These are phyloP conservation scores for Nebria ingens DNA, from an alignment of 1,140 invertebrate genomes.

Conservation along the genomic window DNA sequence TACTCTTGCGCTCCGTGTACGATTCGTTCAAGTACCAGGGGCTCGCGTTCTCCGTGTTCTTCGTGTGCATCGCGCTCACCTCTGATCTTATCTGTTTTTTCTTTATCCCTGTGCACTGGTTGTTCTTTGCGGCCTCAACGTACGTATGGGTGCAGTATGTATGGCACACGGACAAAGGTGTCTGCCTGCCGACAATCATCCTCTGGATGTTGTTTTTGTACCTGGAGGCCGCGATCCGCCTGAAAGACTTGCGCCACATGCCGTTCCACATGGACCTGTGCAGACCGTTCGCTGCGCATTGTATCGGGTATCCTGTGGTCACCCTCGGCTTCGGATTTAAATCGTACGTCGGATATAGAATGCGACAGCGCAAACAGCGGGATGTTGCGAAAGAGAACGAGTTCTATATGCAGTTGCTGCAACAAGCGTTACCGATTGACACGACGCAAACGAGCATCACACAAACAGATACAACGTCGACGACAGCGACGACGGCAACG, in stretches of 20 bases:
- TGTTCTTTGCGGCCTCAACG: constrained; percentile 95
- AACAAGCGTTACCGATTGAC: constrained; percentile 78
- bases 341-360: constrained; percentile 85
- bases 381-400: constrained; percentile 92
- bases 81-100: constrained; percentile 99
- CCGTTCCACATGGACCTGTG: constrained; percentile 89
- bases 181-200: constrained; percentile 89
- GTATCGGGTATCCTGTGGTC: constrained; percentile 95
- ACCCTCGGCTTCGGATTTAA: constrained; percentile 95
- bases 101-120: constrained; percentile 96
- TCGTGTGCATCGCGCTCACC: constrained; percentile 94
- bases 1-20: constrained; percentile 90
- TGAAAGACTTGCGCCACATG: constrained; percentile 77
- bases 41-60: constrained; percentile 96
- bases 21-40: constrained; percentile 99
- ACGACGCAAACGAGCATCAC: constrained; percentile 30
- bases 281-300: constrained; percentile 96
- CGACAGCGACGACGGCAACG: constrained; percentile 24
- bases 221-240: constrained; percentile 82
- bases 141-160: constrained; percentile 99
- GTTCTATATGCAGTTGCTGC: constrained; percentile 86
- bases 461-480: constrained; percentile 4
- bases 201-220: constrained; percentile 94
- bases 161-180: constrained; percentile 93
- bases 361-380: constrained; percentile 83